These are phyloP conservation scores for Holocentrus rufus DNA, from an alignment of 2,797 vertebrate species.

Conservation along the genomic window DNA sequence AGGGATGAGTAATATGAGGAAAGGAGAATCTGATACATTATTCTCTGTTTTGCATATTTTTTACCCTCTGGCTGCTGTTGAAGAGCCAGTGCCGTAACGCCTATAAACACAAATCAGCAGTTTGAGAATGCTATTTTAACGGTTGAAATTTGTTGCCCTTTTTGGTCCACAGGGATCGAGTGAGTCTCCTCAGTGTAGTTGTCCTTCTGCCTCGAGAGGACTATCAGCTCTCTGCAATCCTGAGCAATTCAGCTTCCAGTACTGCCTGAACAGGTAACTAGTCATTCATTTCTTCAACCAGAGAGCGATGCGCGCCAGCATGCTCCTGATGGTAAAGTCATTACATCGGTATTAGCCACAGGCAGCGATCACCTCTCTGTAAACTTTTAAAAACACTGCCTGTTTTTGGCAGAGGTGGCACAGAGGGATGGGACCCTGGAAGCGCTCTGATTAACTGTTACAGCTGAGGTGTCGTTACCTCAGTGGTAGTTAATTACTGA, in stretches of 20 bases:
- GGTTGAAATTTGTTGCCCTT: not conserved
- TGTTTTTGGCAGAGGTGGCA: slow-evolving; percentile 44
- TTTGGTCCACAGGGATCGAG: slow-evolving; percentile 5
- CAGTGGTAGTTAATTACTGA: slow-evolving; percentile 47
- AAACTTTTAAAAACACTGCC: slow-evolving; percentile 28
- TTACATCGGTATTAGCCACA: slow-evolving; percentile 33
- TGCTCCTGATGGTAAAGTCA: slow-evolving; percentile 46
- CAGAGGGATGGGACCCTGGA: slow-evolving; percentile 8
- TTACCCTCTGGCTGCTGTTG: not conserved
- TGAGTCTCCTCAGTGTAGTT: slow-evolving; percentile 3
- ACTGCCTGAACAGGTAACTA: slow-evolving; percentile 3
- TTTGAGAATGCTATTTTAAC: not conserved
- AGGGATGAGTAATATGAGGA: not conserved
- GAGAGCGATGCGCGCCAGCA: slow-evolving; percentile 32
- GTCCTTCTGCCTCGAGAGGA: slow-evolving; percentile 26
- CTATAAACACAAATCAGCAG: not conserved
- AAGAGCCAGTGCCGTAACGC: not conserved
- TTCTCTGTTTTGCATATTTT: slow-evolving; percentile 11
- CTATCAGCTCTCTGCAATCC: slow-evolving; percentile 15
- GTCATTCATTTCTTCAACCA: slow-evolving; percentile 34
- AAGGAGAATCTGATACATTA: not conserved
- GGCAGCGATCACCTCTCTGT: slow-evolving; percentile 25
- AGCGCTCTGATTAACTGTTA: slow-evolving; percentile 37
- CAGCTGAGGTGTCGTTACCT: slow-evolving; percentile 48
- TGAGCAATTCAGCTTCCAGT: slow-evolving; percentile 23